phyloP scores from a whole-genome alignment of 2,888 invertebrate species.

The Acanthosepion pharaonis region DNA sequence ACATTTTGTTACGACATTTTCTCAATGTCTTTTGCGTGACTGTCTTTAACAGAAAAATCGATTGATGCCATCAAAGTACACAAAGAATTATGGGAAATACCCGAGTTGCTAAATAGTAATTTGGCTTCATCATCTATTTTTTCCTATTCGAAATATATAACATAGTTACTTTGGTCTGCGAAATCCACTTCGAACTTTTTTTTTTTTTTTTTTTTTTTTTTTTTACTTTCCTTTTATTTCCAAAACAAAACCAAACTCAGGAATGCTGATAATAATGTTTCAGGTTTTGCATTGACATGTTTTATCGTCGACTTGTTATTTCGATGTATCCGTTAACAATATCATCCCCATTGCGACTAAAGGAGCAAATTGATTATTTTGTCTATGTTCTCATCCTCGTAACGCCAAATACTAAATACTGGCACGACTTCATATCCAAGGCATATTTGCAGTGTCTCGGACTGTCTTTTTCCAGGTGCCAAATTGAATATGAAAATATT shows the following conservation, averaged over 20 bases:
- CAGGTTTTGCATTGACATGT: background rate
- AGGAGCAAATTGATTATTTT: background rate
- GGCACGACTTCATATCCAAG: background rate
- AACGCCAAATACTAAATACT: background rate
- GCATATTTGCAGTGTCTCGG: background rate
- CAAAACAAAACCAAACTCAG: background rate
- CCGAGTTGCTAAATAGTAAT: background rate
- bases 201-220: too few relatives aligned
- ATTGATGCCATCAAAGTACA: background rate
- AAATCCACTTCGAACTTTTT: background rate
- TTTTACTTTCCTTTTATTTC: background rate
- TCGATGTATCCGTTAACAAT: background rate
- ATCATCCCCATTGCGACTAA: background rate
- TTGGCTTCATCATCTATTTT: background rate
- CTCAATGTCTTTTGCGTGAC: background rate
- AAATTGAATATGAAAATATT: background rate
- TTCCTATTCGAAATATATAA: background rate
- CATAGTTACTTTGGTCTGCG: background rate
- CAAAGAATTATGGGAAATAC: background rate
- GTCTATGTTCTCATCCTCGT: background rate
- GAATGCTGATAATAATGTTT: background rate
- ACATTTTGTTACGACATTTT: background rate
- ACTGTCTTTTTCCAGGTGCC: constrained; percentile 13
- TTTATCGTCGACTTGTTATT: background rate
- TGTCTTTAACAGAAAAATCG: background rate